Percentiles rank a stretch among this genome's conserved stretches.
phyloP scores from a whole-genome alignment of 2,888 invertebrate species.

The Pharmacophagus antenor region DNA sequence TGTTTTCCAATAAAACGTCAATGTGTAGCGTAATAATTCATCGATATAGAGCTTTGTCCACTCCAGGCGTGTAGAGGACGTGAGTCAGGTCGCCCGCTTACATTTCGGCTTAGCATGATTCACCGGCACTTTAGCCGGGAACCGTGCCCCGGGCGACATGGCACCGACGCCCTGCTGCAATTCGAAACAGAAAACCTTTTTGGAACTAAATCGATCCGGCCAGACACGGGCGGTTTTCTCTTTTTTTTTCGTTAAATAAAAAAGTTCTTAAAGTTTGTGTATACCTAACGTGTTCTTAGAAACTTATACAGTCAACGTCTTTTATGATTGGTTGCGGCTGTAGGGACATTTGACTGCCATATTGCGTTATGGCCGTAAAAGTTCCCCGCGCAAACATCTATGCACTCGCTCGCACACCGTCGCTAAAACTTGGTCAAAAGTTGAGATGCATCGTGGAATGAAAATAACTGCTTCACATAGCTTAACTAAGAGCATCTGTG shows the following conservation, averaged over 20 bases:
- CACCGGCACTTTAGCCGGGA: constrained; percentile 41
- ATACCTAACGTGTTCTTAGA: constrained; percentile 16
- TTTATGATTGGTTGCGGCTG: constrained; percentile 5
- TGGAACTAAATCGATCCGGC: constrained; percentile 42
- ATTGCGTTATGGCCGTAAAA: constrained; percentile 1
- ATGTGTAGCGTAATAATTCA: constrained; percentile 13
- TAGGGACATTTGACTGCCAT: not conserved
- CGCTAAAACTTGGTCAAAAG: not conserved
- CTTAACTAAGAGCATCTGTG: no score
- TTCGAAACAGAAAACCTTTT: constrained; percentile 47
- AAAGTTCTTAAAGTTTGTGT: constrained; percentile 14
- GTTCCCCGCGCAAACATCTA: not conserved
- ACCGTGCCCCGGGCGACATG: constrained; percentile 58
- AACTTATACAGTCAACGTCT: constrained; percentile 10
- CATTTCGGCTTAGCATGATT: constrained; percentile 47
- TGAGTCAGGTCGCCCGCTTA: constrained; percentile 39
- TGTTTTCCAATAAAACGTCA: not conserved
- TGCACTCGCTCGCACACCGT: not conserved
- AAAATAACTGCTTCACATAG: not conserved
- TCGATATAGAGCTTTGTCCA: constrained; percentile 18
- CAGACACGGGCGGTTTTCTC: constrained; percentile 29
- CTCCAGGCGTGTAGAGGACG: constrained; percentile 25
- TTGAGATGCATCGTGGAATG: not conserved
- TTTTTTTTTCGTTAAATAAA: constrained; percentile 4
- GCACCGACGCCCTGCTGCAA: constrained; percentile 57